Evolutionary conservation across 2,888 invertebrate genomes (phyloP).

Genomic region (Agrilus mali): DNA sequence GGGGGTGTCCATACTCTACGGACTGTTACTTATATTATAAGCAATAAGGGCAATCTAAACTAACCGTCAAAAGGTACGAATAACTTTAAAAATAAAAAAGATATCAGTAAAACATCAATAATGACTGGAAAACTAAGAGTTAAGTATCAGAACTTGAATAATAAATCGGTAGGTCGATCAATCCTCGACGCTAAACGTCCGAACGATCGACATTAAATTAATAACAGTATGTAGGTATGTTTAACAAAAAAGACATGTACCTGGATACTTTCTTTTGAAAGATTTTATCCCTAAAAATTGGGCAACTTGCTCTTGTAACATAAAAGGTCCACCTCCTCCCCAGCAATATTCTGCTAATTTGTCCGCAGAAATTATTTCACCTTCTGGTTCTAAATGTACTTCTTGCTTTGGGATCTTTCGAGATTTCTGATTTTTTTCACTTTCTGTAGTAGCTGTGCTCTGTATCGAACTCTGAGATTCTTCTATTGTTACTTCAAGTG

Average conservation of each 20-base stretch:
- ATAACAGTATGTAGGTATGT: too few species aligned
- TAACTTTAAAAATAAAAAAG: too few species aligned
- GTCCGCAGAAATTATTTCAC: constrained; percentile 51
- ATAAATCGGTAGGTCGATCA: too few species aligned
- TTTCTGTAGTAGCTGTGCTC: constrained; percentile 58
- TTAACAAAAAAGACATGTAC: constrained; percentile 40
- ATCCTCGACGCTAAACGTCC: too few species aligned
- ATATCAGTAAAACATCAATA: too few species aligned
- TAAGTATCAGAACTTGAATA: too few species aligned
- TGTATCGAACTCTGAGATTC: constrained; percentile 75
- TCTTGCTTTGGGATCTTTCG: constrained; percentile 22
- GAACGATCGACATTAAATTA: too few species aligned
- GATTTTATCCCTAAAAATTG: constrained; percentile 91
- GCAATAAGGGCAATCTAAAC: too few species aligned
- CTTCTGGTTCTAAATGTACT: constrained; percentile 27
- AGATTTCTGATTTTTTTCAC: constrained; percentile 29
- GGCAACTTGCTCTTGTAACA: constrained; percentile 94
- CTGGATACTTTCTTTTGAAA: constrained; percentile 93
- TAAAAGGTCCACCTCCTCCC: constrained; percentile 70
- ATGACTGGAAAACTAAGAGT: too few species aligned
- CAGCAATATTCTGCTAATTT: constrained; percentile 91
- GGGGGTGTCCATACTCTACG: too few species aligned
- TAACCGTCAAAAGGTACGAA: too few species aligned
- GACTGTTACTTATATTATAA: too few species aligned
- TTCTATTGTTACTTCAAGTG: constrained; percentile 35